Conservation (phyloP, 2,888 invertebrate species). For the Iphiclides podalirius region DNA sequence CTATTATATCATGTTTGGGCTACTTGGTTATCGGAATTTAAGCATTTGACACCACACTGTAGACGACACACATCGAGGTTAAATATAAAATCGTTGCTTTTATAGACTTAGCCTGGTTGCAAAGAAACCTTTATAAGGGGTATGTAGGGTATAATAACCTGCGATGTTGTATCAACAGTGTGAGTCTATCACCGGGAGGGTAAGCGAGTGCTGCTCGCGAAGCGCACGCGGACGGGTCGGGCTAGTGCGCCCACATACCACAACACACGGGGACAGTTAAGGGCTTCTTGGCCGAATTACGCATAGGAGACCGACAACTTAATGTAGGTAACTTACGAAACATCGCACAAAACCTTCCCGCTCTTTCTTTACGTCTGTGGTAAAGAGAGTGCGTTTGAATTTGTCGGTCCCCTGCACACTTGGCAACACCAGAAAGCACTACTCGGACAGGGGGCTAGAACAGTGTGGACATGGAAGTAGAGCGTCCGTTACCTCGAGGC, state of each 20-base stretch:
- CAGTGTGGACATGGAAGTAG: conserved; percentile 44
- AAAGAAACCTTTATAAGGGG: too few relatives aligned
- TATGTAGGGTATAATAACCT: conserved; percentile 21
- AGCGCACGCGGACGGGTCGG: conserved; percentile 61
- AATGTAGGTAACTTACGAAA: conserved; percentile 12
- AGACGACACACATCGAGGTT: conserved; percentile 47
- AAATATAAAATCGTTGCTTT: too few relatives aligned
- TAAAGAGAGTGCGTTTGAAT: background rate
- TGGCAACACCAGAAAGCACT: conserved; percentile 62
- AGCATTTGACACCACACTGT: conserved; percentile 55
- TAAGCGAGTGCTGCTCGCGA: conserved; percentile 76
- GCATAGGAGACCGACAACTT: conserved; percentile 56
- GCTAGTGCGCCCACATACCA: conserved; percentile 54
- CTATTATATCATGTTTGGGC: conserved; percentile 19
- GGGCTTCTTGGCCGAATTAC: conserved; percentile 49
- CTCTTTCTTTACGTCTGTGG: too few relatives aligned
- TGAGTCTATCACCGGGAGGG: conserved; percentile 56
- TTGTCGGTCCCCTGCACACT: conserved; percentile 57
- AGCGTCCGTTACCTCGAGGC: conserved; percentile 91
- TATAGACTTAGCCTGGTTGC: background rate
- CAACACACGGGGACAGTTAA: conserved; percentile 58
- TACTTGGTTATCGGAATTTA: conserved; percentile 40
- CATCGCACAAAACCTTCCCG: too few relatives aligned
- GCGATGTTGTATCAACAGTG: conserved; percentile 54
- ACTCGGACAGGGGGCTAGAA: conserved; percentile 42